Percentiles rank a stretch among this genome's conserved stretches.
phyloP scores from a whole-genome alignment of 53 echinoderm and acorn worm species.

The Patiria pectinifera region DNA sequence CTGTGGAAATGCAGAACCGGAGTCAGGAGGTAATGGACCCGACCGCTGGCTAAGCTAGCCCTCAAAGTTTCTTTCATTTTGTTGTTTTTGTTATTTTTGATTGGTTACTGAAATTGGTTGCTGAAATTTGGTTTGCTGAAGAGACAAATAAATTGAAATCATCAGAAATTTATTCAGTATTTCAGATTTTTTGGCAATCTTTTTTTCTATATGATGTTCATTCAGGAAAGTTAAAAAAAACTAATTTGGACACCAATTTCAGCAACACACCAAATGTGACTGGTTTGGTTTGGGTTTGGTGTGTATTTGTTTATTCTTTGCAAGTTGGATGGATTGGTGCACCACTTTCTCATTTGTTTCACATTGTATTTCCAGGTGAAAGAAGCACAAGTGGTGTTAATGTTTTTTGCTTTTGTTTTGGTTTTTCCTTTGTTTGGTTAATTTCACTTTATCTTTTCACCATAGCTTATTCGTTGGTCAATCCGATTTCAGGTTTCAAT shows the following conservation, averaged over 20 bases:
- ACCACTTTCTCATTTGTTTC: neutral
- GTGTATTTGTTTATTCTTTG: neutral
- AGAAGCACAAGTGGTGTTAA: neutral
- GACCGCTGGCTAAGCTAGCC: conserved; percentile 8
- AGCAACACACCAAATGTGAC: neutral
- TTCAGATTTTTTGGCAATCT: neutral
- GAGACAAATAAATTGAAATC: neutral
- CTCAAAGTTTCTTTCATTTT: neutral
- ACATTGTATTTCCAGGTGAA: neutral
- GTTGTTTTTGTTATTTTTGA: neutral
- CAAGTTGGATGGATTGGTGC: neutral
- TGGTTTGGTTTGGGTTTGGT: neutral
- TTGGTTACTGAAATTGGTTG: neutral
- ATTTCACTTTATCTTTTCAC: neutral
- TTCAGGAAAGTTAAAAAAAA: neutral
- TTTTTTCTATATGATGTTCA: no score
- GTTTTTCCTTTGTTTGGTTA: neutral
- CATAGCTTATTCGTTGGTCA: neutral
- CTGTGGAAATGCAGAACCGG: conserved; percentile 71
- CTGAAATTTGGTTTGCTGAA: neutral
- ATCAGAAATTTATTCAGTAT: neutral
- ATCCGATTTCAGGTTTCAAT: no score
- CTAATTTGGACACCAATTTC: neutral
- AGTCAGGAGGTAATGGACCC: conserved; percentile 71
- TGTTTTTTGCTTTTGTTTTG: neutral